phyloP scores from a whole-genome alignment of 23 tunicate genomes.

The Trididemnum clinides region DNA sequence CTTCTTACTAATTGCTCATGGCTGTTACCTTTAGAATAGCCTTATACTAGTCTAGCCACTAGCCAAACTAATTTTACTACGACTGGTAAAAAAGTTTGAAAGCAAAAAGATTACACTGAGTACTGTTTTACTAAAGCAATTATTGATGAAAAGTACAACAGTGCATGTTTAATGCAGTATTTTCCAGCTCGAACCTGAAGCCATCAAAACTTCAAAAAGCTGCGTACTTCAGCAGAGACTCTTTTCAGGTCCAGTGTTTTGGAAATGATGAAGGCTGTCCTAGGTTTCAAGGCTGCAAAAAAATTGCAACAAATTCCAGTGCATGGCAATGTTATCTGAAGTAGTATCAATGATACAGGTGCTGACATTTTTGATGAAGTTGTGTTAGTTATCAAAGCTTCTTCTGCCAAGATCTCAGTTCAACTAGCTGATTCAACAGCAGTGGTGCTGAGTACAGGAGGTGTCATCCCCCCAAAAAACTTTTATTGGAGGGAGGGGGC shows the following conservation, averaged over 20 bases:
- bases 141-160: not conserved
- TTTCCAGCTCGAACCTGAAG: constrained; percentile 5
- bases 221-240: not conserved
- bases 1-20: too few species aligned
- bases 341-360: not conserved
- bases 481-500: too few species aligned
- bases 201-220: constrained; percentile 3
- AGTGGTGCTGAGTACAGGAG: too few species aligned
- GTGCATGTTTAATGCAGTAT: not conserved
- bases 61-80: not conserved
- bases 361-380: constrained; percentile 7
- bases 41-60: too few species aligned
- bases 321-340: too few species aligned
- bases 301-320: not conserved
- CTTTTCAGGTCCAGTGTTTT: not conserved
- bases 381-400: not conserved
- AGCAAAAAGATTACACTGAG: not conserved
- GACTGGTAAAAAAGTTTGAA: not conserved
- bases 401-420: not conserved
- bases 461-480: too few species aligned
- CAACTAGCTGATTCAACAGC: not conserved
- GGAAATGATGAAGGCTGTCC: too few species aligned
- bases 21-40: too few species aligned
- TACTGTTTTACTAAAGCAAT: not conserved
- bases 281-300: not conserved